These are phyloP conservation scores for Cynopterus sphinx DNA, from an alignment of 2,797 vertebrate genomes.

Conservation along the genomic window DNA sequence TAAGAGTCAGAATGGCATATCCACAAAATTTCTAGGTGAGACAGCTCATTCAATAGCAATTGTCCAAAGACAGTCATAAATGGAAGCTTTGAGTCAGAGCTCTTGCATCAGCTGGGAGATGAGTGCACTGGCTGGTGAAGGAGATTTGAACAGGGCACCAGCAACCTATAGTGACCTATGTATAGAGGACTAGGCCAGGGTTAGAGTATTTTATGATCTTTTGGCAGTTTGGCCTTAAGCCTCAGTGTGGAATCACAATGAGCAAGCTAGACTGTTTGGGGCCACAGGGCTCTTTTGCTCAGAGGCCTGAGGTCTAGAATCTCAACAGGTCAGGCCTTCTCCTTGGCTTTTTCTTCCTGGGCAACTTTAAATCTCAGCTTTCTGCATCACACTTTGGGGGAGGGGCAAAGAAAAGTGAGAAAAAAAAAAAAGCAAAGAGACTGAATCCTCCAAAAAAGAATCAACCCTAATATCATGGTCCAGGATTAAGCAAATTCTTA, in stretches of 20 bases:
- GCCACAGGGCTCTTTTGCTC: background rate
- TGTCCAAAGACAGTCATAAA: background rate
- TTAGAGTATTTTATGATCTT: background rate
- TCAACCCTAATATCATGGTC: background rate
- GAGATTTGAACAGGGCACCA: background rate
- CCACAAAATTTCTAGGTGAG: background rate
- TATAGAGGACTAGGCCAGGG: background rate
- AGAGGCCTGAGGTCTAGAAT: background rate
- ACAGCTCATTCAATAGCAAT: background rate
- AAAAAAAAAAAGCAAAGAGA: conserved; percentile 31
- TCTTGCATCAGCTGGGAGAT: background rate
- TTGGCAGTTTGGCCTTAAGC: background rate
- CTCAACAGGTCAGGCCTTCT: background rate
- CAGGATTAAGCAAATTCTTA: background rate
- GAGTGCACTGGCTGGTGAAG: background rate
- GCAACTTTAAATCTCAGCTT: background rate
- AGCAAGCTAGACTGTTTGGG: background rate
- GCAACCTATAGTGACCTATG: background rate
- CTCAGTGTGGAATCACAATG: background rate
- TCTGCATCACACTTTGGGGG: background rate
- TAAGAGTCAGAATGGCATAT: background rate
- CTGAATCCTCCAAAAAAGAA: background rate
- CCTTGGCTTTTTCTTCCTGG: background rate
- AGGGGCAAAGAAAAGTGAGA: background rate
- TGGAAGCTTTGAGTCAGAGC: background rate